These are phyloP conservation scores for Thaleichthys pacificus DNA, from an alignment of 2,797 vertebrate species.

Conservation along the genomic window DNA sequence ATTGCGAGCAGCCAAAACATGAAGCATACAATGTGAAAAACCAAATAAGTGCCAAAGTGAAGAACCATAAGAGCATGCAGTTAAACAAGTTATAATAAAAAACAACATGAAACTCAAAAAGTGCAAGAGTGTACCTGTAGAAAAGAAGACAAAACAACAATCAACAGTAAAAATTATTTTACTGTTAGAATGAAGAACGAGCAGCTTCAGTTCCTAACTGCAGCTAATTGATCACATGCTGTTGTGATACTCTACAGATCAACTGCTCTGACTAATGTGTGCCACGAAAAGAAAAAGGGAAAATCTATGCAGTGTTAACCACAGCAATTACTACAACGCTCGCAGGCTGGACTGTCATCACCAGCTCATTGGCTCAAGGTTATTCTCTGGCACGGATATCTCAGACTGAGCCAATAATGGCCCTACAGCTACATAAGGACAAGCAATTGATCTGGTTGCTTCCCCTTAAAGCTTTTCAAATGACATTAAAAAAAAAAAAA, in stretches of 20 bases:
- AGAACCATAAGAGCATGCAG: too few species aligned
- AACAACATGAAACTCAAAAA: too few species aligned
- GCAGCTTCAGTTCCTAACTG: not conserved
- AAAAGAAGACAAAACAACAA: too few species aligned
- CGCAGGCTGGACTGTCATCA: not conserved
- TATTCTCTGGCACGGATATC: constrained; percentile 11
- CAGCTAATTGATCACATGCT: constrained; percentile 28
- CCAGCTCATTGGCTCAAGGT: constrained; percentile 7
- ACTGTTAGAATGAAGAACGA: too few species aligned
- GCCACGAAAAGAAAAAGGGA: not conserved
- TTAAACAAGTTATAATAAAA: too few species aligned
- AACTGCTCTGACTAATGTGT: constrained; percentile 5
- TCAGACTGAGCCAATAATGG: constrained; percentile 10
- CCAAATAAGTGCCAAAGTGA: too few species aligned
- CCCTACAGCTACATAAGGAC: constrained; percentile 8
- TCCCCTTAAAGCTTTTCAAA: not conserved
- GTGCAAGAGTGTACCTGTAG: too few species aligned
- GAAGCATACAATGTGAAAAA: too few species aligned
- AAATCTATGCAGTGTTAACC: constrained; percentile 10
- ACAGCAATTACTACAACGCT: constrained; percentile 5
- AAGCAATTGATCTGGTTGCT: constrained; percentile 9
- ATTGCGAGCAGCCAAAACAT: too few species aligned
- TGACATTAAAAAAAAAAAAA: not conserved
- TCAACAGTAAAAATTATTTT: too few species aligned
- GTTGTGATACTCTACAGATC: constrained; percentile 1